Evolutionary conservation across 2,888 invertebrate genomes (phyloP).

Genomic region (Lochmaea capreae): DNA sequence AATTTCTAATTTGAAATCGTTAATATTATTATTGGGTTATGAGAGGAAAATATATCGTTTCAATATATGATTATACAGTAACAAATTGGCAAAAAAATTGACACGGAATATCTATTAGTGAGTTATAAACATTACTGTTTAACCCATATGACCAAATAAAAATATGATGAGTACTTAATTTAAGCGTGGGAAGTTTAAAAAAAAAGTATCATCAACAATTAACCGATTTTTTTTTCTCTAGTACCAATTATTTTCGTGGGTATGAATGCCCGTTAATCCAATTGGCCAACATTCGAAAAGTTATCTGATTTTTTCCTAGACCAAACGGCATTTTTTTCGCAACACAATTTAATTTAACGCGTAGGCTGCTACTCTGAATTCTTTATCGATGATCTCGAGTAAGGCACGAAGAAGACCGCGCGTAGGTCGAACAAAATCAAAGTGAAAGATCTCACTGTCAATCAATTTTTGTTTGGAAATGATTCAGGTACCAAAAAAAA

Average conservation of each 20-base stretch:
- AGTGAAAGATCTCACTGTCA: neutral
- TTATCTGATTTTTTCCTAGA: neutral
- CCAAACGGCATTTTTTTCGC: slow-evolving; percentile 2
- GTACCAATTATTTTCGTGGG: neutral
- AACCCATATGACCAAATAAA: slow-evolving; percentile 6
- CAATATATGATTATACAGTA: neutral
- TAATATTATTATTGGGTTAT: too few relatives aligned
- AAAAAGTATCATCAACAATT: neutral
- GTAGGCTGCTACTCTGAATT: slow-evolving; percentile 1
- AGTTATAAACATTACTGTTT: neutral
- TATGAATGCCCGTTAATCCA: neutral
- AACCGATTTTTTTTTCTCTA: neutral
- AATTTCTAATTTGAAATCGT: too few relatives aligned
- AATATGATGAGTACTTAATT: neutral
- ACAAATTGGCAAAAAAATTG: neutral
- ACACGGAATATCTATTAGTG: neutral
- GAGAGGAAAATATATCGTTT: too few relatives aligned
- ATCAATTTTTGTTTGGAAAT: neutral
- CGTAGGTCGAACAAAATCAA: slow-evolving; percentile 11
- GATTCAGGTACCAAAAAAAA: too few relatives aligned
- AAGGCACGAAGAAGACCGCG: slow-evolving; percentile 5
- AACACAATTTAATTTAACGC: neutral
- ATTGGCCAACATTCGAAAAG: neutral
- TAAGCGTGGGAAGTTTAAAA: neutral
- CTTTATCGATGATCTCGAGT: slow-evolving; percentile 1